Evolutionary conservation across 2,888 invertebrate genomes (phyloP), one percentile per base, ranked within the genome.

Genomic region (Pristionchus entomophagus): DNA sequence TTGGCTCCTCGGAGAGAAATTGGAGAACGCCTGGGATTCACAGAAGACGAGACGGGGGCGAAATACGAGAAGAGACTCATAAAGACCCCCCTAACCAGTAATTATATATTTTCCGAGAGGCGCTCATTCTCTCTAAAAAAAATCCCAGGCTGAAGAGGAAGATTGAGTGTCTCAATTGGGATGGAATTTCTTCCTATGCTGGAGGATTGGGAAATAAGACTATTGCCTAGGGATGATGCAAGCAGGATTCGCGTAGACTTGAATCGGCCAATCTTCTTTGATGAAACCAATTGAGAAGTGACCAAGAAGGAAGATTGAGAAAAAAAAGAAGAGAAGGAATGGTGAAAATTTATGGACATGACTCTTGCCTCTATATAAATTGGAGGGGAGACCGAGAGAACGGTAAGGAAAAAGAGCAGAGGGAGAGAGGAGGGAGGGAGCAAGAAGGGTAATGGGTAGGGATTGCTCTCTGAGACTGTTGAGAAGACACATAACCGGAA

Each of bases 401-500:
- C 4, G 69, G 69, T 41, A n/a, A 35, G 69, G 41, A 41, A 65
- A 26, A 59, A 59, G 2, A 10, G 59, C 10, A n/a, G 26, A 59
- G 10, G 26, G 65, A 35, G 65, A n/a, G 35, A 14, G 38, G 29
- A 29, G 59, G n/a, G n/a, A n/a, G n/a, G n/a, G n/a, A n/a, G n/a
- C n/a, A 45, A 65, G 65, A 65, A 65, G 65, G 65, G 65, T 65
- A 65, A 65, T 65, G 38, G 65, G n/a, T n/a, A n/a, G n/a, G 65
- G 65, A 65, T 35, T 35, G 35, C 35, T 65, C 35, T 32, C 65
- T 35, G 65, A 65, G 65, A 65, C 65, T 65, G 65, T 73, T 45
- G 73, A 73, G 73, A n/a, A n/a, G n/a, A n/a, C n/a, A 73, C 73
- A 73, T 45, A 73, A 73, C 73, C 32, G 73, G 73, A 73, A 73